Conservation (phyloP, 2,113 vertebrate species). For the Gambusia affinis region DNA sequence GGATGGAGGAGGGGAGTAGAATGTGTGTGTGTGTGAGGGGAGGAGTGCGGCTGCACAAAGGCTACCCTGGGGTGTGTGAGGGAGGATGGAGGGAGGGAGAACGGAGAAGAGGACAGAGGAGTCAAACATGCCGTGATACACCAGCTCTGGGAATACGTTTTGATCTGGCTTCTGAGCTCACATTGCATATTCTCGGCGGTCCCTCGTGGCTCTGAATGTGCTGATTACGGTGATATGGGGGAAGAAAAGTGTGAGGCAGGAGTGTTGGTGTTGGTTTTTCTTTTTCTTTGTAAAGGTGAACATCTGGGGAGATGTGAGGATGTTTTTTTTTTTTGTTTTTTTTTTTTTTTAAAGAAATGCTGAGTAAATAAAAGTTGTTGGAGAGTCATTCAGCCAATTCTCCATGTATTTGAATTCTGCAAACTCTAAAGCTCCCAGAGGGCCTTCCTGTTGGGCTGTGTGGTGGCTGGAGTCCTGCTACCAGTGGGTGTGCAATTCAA, state of each 20-base stretch:
- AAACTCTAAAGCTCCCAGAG: slow-evolving; percentile 52
- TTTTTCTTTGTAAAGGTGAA: slow-evolving; percentile 34
- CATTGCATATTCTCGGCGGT: slow-evolving; percentile 54
- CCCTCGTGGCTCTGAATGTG: slow-evolving; percentile 58
- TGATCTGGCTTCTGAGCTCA: slow-evolving; percentile 49
- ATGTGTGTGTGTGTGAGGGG: slow-evolving; percentile 51
- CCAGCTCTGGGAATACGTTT: slow-evolving; percentile 57
- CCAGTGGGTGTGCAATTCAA: slow-evolving; percentile 76
- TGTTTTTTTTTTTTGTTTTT: slow-evolving; percentile 11
- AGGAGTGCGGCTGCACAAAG: slow-evolving; percentile 66
- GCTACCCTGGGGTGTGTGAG: slow-evolving; percentile 73
- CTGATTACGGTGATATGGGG: slow-evolving; percentile 54
- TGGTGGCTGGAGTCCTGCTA: slow-evolving; percentile 59
- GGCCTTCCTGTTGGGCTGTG: slow-evolving; percentile 51
- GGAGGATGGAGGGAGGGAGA: slow-evolving; percentile 40
- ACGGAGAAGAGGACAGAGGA: slow-evolving; percentile 56
- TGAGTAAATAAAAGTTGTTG: slow-evolving; percentile 50
- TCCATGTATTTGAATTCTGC: slow-evolving; percentile 48
- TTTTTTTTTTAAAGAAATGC: slow-evolving; percentile 14
- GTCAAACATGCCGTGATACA: slow-evolving; percentile 62
- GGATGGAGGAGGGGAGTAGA: slow-evolving; percentile 70
- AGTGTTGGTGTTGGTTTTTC: slow-evolving; percentile 14
- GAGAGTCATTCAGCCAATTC: slow-evolving; percentile 4
- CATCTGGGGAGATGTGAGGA: slow-evolving; percentile 51
- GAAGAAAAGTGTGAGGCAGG: slow-evolving; percentile 30